Evolutionary conservation across 2,888 invertebrate genomes (phyloP).

Genomic region (Tenthredo mesomela): DNA sequence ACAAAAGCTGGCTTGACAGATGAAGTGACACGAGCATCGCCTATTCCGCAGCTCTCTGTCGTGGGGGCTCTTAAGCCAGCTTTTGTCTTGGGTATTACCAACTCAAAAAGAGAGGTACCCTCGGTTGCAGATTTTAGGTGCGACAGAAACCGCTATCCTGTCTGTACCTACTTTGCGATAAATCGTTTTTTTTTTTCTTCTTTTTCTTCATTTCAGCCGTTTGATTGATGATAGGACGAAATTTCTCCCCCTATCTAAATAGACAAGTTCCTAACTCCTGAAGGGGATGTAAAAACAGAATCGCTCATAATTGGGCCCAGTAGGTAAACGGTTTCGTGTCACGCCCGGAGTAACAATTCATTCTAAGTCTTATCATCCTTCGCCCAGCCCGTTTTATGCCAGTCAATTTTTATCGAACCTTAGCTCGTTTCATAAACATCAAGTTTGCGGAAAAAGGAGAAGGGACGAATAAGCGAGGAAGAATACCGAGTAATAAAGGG

Average conservation of each 20-base stretch:
- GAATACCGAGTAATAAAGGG: not conserved
- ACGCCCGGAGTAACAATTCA: constrained; percentile 24
- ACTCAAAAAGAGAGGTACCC: no score
- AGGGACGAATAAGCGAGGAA: not conserved
- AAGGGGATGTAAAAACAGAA: not conserved
- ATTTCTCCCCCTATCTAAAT: not conserved
- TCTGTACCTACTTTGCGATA: not conserved
- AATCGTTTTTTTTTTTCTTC: not conserved
- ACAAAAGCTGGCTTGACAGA: no score
- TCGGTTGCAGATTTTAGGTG: no score
- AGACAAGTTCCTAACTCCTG: not conserved
- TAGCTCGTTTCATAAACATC: constrained; percentile 21
- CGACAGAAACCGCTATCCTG: no score
- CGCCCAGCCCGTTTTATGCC: constrained; percentile 10
- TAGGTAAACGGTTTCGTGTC: not conserved
- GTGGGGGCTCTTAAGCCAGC: no score
- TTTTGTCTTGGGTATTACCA: no score
- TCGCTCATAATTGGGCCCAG: not conserved
- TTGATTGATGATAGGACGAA: not conserved
- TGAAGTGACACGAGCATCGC: no score
- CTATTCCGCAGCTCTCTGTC: no score
- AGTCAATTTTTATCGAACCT: constrained; percentile 10
- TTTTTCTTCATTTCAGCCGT: not conserved
- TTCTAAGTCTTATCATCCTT: constrained; percentile 21
- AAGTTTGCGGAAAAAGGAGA: not conserved